Evolutionary conservation across 2,797 vertebrate genomes (phyloP).

Genomic region (Smutsia gigantea): DNA sequence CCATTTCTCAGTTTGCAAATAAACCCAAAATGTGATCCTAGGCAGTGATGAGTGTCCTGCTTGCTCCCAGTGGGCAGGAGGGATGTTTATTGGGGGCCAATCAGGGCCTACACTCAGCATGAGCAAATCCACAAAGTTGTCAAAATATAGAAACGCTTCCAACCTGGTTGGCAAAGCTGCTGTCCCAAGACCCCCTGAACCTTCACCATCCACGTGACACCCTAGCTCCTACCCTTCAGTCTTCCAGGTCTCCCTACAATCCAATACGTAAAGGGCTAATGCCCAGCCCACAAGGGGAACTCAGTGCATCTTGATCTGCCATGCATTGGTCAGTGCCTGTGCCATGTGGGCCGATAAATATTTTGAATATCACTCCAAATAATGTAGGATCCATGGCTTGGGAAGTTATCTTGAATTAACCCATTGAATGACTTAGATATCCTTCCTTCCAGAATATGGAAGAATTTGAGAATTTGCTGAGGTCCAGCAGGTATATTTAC

Average conservation of each 20-base stretch:
- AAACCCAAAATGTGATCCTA: neutral
- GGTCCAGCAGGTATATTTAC: neutral
- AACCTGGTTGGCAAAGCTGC: neutral
- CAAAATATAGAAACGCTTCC: neutral
- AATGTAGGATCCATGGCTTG: neutral
- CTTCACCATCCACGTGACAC: neutral
- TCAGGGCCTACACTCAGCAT: neutral
- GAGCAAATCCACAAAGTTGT: neutral
- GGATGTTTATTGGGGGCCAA: neutral
- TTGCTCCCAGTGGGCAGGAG: neutral
- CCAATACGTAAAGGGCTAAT: neutral
- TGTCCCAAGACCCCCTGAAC: neutral
- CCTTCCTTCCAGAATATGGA: neutral
- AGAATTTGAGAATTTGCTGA: neutral
- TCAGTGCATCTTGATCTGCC: no score
- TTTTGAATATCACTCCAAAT: neutral
- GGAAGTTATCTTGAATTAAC: neutral
- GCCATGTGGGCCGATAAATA: neutral
- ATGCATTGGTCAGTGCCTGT: neutral
- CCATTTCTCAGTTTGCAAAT: neutral
- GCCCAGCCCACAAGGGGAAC: no score
- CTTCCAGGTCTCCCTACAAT: neutral
- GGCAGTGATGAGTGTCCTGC: neutral
- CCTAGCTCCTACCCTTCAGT: neutral
- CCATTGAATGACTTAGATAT: neutral